Percentiles rank a stretch among this genome's conserved stretches.
phyloP scores from a whole-genome alignment of 2,797 vertebrate genomes.

The Agapornis canus region DNA sequence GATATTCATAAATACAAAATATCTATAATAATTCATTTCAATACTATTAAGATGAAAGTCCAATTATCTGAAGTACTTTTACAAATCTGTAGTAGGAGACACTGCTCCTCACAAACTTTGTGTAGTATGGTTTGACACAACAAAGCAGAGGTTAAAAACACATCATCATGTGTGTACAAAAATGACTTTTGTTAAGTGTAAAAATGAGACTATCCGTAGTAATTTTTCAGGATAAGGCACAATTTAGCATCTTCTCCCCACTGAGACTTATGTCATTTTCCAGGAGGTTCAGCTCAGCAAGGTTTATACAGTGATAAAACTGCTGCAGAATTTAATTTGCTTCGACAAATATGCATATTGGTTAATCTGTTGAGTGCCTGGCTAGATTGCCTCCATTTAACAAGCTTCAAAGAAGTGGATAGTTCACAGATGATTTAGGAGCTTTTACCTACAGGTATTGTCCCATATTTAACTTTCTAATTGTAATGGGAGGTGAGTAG shows the following conservation, averaged over 20 bases:
- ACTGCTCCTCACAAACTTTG: not conserved
- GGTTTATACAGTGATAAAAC: not conserved
- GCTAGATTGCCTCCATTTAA: not conserved
- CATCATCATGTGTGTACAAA: not conserved
- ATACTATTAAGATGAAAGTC: not conserved
- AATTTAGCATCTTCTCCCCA: not conserved
- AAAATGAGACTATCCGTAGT: not conserved
- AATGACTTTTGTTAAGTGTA: not conserved
- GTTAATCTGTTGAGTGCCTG: not conserved
- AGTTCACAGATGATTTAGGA: not conserved
- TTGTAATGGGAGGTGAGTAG: not conserved
- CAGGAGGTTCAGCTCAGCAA: not conserved
- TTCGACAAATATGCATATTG: not conserved
- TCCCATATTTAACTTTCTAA: not conserved
- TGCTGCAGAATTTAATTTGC: not conserved
- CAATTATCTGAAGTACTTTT: not conserved
- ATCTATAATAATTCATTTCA: not conserved
- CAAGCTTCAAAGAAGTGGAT: not conserved
- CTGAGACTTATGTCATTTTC: not conserved
- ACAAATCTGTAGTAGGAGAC: not conserved
- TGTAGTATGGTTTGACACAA: not conserved
- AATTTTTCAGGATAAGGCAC: not conserved
- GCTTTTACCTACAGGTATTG: not conserved
- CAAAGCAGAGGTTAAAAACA: not conserved
- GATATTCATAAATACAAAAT: not conserved